Conservation (phyloP, 1,140 invertebrate species). For the Drosophila varians region DNA sequence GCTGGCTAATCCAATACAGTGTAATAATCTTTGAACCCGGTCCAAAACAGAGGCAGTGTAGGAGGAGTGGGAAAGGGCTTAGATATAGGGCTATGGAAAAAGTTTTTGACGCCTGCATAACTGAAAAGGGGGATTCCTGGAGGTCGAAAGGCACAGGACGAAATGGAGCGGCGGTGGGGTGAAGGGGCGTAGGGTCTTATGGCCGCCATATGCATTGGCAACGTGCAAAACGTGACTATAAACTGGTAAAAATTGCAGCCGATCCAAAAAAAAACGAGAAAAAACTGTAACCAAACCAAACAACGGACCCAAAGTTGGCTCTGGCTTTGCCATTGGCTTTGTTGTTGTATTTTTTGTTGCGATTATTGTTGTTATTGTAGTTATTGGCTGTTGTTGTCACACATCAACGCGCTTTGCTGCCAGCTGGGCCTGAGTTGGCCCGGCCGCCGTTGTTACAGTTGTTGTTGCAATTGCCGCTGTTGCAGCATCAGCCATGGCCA, state of each 20-base stretch:
- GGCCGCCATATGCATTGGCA: conserved; percentile 48
- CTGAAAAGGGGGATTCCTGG: not conserved
- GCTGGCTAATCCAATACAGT: conserved; percentile 57
- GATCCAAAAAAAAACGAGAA: conserved; percentile 17
- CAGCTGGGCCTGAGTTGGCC: conserved; percentile 35
- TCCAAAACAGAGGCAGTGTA: conserved; percentile 25
- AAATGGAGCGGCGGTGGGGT: not conserved
- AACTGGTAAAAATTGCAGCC: conserved; percentile 64
- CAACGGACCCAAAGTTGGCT: conserved; percentile 58
- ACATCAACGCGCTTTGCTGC: conserved; percentile 65
- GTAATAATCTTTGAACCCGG: conserved; percentile 53
- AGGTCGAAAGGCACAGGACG: not conserved
- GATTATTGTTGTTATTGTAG: conserved; percentile 54
- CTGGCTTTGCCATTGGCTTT: conserved; percentile 65
- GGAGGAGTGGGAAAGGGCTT: not conserved
- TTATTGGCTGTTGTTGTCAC: conserved; percentile 73
- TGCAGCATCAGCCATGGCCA: conserved; percentile 69
- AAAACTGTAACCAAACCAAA: conserved; percentile 38
- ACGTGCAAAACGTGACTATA: conserved; percentile 66
- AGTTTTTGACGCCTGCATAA: conserved; percentile 53
- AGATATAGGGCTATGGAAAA: conserved; percentile 20
- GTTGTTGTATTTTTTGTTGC: conserved; percentile 19
- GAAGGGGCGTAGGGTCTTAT: conserved; percentile 16
- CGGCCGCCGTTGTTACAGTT: conserved; percentile 12
- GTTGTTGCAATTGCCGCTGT: conserved; percentile 15